These are phyloP conservation scores for Bugulina stolonifera DNA, from an alignment of 2,888 invertebrate species.

Conservation along the genomic window DNA sequence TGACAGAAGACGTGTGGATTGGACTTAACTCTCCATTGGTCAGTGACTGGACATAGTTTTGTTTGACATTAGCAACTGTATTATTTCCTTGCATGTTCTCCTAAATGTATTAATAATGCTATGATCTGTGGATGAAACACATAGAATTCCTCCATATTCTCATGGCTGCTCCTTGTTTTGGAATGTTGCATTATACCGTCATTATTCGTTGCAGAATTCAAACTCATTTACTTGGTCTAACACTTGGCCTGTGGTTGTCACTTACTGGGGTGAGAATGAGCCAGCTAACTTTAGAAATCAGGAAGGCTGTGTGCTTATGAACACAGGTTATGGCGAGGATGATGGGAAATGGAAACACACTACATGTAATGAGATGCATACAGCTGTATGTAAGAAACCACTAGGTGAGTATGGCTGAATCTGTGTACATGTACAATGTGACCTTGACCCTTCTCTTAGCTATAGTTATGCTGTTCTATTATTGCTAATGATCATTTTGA, in stretches of 20 bases:
- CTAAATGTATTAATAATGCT: too few relatives aligned
- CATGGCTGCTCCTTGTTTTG: too few relatives aligned
- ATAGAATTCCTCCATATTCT: too few relatives aligned
- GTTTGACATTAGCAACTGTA: too few relatives aligned
- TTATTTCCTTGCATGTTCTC: too few relatives aligned
- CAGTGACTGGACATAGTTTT: too few relatives aligned
- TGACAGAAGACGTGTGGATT: constrained; percentile 2
- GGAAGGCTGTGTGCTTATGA: constrained; percentile 14
- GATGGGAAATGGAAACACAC: constrained; percentile 20
- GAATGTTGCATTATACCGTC: too few relatives aligned
- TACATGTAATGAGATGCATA: not conserved
- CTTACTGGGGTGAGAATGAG: constrained; percentile 26
- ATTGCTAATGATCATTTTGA: too few relatives aligned
- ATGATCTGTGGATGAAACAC: too few relatives aligned
- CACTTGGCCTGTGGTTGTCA: constrained; percentile 24
- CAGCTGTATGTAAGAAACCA: constrained; percentile 16
- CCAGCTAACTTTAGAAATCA: not conserved
- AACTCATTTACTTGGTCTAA: constrained; percentile 24
- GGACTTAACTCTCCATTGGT: not conserved
- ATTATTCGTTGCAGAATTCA: constrained; percentile 13
- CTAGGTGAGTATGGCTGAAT: not conserved
- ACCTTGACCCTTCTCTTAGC: not conserved
- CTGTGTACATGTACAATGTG: not conserved
- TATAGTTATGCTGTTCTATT: too few relatives aligned
- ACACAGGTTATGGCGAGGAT: not conserved